Evolutionary conservation across 2,113 vertebrate genomes (phyloP).

Genomic region (Elephas maximus): DNA sequence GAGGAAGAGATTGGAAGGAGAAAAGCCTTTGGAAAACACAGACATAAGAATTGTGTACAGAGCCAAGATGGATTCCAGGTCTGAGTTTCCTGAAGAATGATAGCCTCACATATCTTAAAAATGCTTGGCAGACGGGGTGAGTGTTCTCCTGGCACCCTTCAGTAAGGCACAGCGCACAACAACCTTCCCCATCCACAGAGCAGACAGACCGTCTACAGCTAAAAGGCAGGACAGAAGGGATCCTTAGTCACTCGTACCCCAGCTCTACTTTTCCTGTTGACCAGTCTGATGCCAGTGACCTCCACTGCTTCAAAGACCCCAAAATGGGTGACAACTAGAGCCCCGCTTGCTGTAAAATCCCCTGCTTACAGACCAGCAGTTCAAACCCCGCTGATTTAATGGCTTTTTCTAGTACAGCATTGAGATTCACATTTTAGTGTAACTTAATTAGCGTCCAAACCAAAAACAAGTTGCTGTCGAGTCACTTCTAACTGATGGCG

Average conservation of each 20-base stretch:
- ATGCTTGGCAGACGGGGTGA: no score
- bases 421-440: background rate
- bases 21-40: background rate
- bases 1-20: background rate
- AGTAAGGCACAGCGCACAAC: background rate
- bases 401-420: background rate
- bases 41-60: background rate
- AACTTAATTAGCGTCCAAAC: background rate
- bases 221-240: background rate
- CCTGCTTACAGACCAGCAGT: background rate
- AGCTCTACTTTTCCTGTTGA: background rate
- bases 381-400: background rate
- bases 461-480: background rate
- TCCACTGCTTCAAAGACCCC: background rate
- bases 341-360: conserved; percentile 9
- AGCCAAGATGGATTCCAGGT: background rate
- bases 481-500: background rate
- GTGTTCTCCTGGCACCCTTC: no score
- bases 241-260: background rate
- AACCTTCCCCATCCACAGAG: background rate
- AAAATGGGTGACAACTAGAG: background rate
- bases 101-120: no score
- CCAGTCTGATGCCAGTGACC: background rate
- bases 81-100: background rate
- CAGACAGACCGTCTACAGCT: background rate